phyloP scores from a whole-genome alignment of 2,888 invertebrate genomes.

The Exocentrus adspersus region DNA sequence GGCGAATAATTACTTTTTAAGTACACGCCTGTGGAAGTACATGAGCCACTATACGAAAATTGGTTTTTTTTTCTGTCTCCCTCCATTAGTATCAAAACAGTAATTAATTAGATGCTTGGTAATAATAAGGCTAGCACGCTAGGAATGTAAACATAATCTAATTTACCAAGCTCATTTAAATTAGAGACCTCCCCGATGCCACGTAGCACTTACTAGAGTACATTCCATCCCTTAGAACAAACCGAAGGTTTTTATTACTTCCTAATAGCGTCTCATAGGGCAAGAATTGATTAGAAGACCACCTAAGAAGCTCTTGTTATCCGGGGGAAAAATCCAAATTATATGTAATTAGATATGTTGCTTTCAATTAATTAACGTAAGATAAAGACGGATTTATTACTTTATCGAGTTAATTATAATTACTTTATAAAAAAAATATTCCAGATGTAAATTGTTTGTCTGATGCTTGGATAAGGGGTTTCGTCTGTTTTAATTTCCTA shows the following conservation, averaged over 20 bases:
- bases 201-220: slow-evolving; percentile 21
- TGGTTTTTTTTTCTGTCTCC: not conserved
- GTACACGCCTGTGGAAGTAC: too few relatives aligned
- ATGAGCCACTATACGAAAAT: too few relatives aligned
- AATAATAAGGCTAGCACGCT: slow-evolving; percentile 13
- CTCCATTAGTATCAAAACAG: not conserved
- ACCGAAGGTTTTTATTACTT: slow-evolving; percentile 31
- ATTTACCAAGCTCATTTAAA: slow-evolving; percentile 6
- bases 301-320: slow-evolving; percentile 48
- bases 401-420: slow-evolving; percentile 20
- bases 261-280: slow-evolving; percentile 34
- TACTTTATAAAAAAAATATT: slow-evolving; percentile 14
- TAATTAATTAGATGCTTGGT: slow-evolving; percentile 24
- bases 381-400: slow-evolving; percentile 14
- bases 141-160: slow-evolving; percentile 13
- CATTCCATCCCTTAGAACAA: slow-evolving; percentile 35
- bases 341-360: slow-evolving; percentile 48
- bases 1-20: slow-evolving; percentile 16
- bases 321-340: slow-evolving; percentile 40
- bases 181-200: slow-evolving; percentile 22
- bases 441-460: slow-evolving; percentile 6
- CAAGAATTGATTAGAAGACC: slow-evolving; percentile 50
- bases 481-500: slow-evolving; percentile 4
- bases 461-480: slow-evolving; percentile 1
- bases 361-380: slow-evolving; percentile 44